phyloP scores from a whole-genome alignment of 2,888 invertebrate species.

The Mimumesa dahlbomi region DNA sequence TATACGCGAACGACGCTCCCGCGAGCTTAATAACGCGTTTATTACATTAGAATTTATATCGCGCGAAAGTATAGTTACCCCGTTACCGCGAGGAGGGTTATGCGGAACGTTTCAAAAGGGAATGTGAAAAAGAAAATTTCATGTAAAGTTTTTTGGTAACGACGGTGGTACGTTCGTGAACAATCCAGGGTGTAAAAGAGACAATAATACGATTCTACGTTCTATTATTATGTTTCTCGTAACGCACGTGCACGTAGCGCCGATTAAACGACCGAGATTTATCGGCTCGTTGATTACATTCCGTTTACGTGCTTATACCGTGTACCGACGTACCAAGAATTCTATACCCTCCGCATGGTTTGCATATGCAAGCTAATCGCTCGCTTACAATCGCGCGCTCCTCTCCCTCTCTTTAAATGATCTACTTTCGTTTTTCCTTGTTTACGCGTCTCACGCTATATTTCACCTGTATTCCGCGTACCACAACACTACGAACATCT shows the following conservation, averaged over 20 bases:
- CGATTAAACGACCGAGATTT: constrained; percentile 31
- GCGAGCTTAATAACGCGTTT: too few relatives aligned
- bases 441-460: background rate
- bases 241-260: constrained; percentile 5
- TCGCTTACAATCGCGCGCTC: constrained; percentile 17
- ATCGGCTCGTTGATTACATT: constrained; percentile 30
- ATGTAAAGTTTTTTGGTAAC: too few relatives aligned
- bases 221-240: background rate
- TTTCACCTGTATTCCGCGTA: background rate
- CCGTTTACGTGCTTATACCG: constrained; percentile 34
- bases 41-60: too few relatives aligned
- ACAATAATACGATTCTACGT: too few relatives aligned
- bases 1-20: too few relatives aligned
- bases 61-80: too few relatives aligned
- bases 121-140: too few relatives aligned
- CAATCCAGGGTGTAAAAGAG: too few relatives aligned
- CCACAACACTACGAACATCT: too few relatives aligned
- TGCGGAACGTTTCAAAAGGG: too few relatives aligned
- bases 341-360: constrained; percentile 34
- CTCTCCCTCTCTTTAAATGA: background rate
- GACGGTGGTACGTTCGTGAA: too few relatives aligned
- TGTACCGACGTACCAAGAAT: constrained; percentile 34
- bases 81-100: too few relatives aligned
- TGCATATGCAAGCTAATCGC: constrained; percentile 37
- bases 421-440: constrained; percentile 18